phyloP scores from a whole-genome alignment of 2,113 vertebrate species.

The Grus americana region DNA sequence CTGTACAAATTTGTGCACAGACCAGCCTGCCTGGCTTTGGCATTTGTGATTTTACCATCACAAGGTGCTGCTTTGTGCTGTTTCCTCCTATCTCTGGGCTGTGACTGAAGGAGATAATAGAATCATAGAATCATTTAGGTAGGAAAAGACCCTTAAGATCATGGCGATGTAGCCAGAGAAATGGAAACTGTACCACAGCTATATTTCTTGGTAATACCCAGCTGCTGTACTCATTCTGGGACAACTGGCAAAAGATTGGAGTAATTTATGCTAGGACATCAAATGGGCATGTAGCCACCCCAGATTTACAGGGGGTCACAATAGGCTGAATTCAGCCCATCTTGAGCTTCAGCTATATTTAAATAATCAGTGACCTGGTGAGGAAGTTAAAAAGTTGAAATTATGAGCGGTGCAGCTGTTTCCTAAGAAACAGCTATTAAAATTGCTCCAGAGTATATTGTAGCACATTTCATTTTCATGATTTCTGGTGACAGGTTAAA shows the following conservation, averaged over 20 bases:
- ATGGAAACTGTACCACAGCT: background rate
- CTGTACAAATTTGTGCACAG: background rate
- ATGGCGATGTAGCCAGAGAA: background rate
- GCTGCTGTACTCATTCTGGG: background rate
- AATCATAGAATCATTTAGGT: background rate
- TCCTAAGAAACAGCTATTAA: background rate
- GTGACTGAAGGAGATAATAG: background rate
- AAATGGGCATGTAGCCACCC: background rate
- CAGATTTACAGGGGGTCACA: background rate
- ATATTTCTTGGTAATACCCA: background rate
- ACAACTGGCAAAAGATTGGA: background rate
- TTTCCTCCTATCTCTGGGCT: background rate
- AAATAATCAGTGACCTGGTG: background rate
- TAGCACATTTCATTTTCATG: background rate
- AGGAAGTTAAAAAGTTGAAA: slow-evolving; percentile 1
- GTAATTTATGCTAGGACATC: background rate
- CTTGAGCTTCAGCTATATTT: background rate
- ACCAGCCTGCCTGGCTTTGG: background rate
- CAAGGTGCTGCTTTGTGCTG: background rate
- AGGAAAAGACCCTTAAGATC: background rate
- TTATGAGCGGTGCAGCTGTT: background rate
- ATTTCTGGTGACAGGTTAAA: slow-evolving; percentile 28
- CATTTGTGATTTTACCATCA: background rate
- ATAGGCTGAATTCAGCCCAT: background rate
- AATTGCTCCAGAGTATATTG: background rate